Base-by-base conservation (phyloP, 2,888 invertebrate species). In the Agrochola litura region DNA sequence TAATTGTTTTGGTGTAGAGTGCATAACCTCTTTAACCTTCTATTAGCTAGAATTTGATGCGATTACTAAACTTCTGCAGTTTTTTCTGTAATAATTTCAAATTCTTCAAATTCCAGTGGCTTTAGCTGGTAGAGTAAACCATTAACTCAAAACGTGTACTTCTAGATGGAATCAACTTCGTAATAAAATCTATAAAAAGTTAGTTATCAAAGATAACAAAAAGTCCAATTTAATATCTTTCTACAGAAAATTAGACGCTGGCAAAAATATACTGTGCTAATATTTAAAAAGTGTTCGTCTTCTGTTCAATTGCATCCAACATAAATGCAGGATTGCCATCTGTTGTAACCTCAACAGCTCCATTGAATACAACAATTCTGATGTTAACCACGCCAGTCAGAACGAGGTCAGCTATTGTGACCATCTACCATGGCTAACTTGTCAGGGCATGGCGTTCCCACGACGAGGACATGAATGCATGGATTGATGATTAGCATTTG, bases 361-460 rank as follows among this genome's bases (percentile, higher is more conserved):
- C 77, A 80, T 78, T 78, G 69, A 76, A 73, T 74, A 77, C 69
- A 76, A 83, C 83, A 76, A 84, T 87, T 72, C 77, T 81, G 80
- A 80, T 85, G 85, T 89, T 84, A 89, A 80, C 86, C 82, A 85
- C 82, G 85, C 84, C 84, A 84, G 83, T 82, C 81, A 80, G 71
- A 86, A 81, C 90, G 90, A 93, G 93, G 93, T 90, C 93, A 88
- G 54, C 87, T 77, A 92, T 92, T 93, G 92, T 92, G 84, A 84
- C 82, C 84, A 86, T 74, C 85, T 86, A 77, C 89, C 90, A 90
- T 92, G 86, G 88, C 83, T 86, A 86, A 89, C 88, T 77, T 86
- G 89, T 79, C 86, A 85, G 87, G 86, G 86, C 89, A 89, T 86
- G 83, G 83, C 82, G 88, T 92, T 94, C 93, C 90, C 93, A 94